Evolutionary conservation across 2,113 vertebrate species (phyloP), one percentile per base, ranked within the genome.

Genomic region (Apodemus sylvaticus): DNA sequence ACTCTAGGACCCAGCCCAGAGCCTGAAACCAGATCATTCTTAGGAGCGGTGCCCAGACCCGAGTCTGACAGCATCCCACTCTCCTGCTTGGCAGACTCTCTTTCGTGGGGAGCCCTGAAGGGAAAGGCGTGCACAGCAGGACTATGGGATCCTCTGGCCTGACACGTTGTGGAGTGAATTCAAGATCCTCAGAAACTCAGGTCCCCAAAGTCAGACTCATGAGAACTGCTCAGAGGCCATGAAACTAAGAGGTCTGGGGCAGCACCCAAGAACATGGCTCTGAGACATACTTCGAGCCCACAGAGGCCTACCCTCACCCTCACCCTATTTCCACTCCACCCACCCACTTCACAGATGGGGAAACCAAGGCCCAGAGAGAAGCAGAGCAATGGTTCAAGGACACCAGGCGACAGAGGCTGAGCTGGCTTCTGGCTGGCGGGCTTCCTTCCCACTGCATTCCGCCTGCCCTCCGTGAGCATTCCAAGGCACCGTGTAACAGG

Each of bases 401-500:
- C 93, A 66, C 64, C 66, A 39, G 53, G 71, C 62, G 11, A 94
- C 79, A 86, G 42, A 90, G 51, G 71, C 91, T 62, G 90, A 95
- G 90, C 85, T 93, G 64, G 92, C 48, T 81, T 64, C 51, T 53
- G 89, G 76, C 90, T 19, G 58, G 55, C 88, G 11, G 68, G 62
- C 76, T 77, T 89, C 36, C 73, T 89, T 92, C 73, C 95, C 90
- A 55, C 45, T 36, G 45, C n/a, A 94, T 96, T 96, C 93, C 1
- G 1, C 76, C 83, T 90, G 86, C 96, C 94, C 79, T 89, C 93
- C 85, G 62, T 64, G 42, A 19, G 73, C 97, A 97, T 97, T 97
- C 96, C 97, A 96, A 74, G 93, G 68, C 87, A 55, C 78, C 92
- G 1, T 82, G 96, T 94, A 96, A 98, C 77, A 42, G 96, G 94